These are phyloP conservation scores for Triops longicaudatus DNA, from an alignment of 1,140 invertebrate genomes.

Conservation along the genomic window DNA sequence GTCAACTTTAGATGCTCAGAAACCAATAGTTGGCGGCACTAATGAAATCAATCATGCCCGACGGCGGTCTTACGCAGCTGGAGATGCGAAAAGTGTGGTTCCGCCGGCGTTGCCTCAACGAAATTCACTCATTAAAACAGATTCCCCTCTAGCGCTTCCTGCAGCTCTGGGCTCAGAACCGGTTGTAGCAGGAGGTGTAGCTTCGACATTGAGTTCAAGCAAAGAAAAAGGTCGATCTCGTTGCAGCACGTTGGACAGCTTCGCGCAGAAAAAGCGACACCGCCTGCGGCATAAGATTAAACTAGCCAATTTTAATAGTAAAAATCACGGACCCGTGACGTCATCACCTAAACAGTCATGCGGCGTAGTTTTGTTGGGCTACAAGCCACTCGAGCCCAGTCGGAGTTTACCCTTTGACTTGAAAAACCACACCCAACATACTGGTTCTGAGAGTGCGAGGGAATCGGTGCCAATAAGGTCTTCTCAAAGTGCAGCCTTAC, in stretches of 20 bases:
- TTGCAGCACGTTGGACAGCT: not conserved
- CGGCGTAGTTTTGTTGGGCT: slow-evolving; percentile 38
- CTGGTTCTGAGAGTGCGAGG: not conserved
- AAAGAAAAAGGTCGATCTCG: not conserved
- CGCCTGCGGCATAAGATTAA: not conserved
- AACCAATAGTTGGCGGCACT: not conserved
- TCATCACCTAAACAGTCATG: slow-evolving; percentile 2
- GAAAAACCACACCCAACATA: not conserved
- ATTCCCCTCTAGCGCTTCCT: not conserved
- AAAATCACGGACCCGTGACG: not conserved
- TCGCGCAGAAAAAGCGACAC: not conserved
- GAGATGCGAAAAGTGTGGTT: not conserved
- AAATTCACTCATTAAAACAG: not conserved
- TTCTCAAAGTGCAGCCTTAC: not conserved
- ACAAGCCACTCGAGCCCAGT: slow-evolving; percentile 41
- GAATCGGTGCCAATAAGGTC: not conserved
- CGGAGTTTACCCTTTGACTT: not conserved
- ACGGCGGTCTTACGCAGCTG: not conserved
- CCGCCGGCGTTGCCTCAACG: not conserved
- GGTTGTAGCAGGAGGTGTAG: not conserved
- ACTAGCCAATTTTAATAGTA: not conserved
- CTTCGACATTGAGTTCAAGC: not conserved
- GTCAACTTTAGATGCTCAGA: not conserved
- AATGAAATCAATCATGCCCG: not conserved
- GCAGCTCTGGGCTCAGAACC: not conserved